A percentile compares a stretch with the other conserved stretches of the same genome.
Conservation (phyloP, 2,888 invertebrate genomes). For the Acleris emargana region DNA sequence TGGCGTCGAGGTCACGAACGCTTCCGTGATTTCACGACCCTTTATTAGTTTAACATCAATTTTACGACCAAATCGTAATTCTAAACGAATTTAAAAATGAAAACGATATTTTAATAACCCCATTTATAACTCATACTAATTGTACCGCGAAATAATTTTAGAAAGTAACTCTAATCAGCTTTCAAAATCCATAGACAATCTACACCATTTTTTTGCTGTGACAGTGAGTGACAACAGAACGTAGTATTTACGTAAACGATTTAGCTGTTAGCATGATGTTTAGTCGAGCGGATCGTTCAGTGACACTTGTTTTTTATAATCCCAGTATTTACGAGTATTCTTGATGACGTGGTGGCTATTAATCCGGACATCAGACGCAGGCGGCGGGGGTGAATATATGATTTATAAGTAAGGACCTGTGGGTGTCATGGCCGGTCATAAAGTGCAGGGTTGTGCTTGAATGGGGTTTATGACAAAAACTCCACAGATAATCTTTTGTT, state of each 20-base stretch:
- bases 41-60: conserved; percentile 30
- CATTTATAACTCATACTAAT: conserved; percentile 1
- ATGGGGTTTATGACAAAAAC: conserved; percentile 50
- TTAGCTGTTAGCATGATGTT: conserved; percentile 17
- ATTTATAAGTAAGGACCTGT: conserved; percentile 50
- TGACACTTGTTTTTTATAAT: conserved; percentile 32
- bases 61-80: conserved; percentile 28
- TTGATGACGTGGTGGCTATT: conserved; percentile 53
- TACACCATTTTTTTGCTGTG: conserved; percentile 18
- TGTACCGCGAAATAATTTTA: conserved; percentile 1
- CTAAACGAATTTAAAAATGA: conserved; percentile 4
- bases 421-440: conserved; percentile 48
- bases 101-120: conserved; percentile 1
- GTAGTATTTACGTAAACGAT: conserved; percentile 33
- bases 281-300: conserved; percentile 33
- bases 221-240: conserved; percentile 16
- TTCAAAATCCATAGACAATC: conserved; percentile 31
- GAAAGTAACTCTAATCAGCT: conserved; percentile 21
- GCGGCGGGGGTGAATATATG: conserved; percentile 50
- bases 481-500: conserved; percentile 55
- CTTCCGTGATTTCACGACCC: conserved; percentile 35
- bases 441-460: conserved; percentile 53
- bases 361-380: conserved; percentile 59
- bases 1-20: conserved; percentile 18
- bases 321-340: conserved; percentile 23